Conservation (phyloP, 2,888 invertebrate genomes). For the Lasioglossum calceatum region DNA sequence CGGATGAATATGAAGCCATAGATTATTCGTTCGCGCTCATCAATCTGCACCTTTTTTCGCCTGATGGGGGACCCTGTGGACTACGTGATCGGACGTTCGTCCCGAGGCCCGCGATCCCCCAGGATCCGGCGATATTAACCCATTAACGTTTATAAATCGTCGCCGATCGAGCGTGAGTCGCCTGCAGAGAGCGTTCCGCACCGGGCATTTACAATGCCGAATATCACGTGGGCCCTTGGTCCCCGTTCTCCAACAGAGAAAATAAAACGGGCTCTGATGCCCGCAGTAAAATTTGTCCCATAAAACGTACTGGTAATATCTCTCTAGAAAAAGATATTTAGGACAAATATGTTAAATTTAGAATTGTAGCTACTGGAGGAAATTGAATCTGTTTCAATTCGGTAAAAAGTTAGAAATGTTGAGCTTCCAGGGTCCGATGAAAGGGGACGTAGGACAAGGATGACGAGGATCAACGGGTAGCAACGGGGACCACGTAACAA, state of each 20-base stretch:
- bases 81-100: slow-evolving; percentile 71
- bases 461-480: neutral
- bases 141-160: slow-evolving; percentile 77
- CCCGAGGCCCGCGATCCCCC: slow-evolving; percentile 51
- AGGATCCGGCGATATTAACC: slow-evolving; percentile 75
- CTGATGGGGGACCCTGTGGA: slow-evolving; percentile 37
- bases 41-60: slow-evolving; percentile 68
- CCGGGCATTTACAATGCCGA: slow-evolving; percentile 73
- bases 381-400: neutral
- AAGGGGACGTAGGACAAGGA: no score
- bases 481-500: slow-evolving; percentile 61
- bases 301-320: neutral
- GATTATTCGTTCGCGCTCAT: slow-evolving; percentile 67
- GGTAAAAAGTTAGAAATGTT: neutral
- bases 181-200: slow-evolving; percentile 69
- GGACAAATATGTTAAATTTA: neutral
- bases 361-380: slow-evolving; percentile 29
- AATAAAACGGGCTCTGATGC: slow-evolving; percentile 3
- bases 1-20: slow-evolving; percentile 69
- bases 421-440: no score
- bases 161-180: slow-evolving; percentile 71
- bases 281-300: neutral
- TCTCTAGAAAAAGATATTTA: neutral
- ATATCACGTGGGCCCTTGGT: slow-evolving; percentile 65
- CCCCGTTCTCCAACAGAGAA: neutral